Conservation (phyloP, 2,888 invertebrate species). For the Leptinotarsa rubiginosa region DNA sequence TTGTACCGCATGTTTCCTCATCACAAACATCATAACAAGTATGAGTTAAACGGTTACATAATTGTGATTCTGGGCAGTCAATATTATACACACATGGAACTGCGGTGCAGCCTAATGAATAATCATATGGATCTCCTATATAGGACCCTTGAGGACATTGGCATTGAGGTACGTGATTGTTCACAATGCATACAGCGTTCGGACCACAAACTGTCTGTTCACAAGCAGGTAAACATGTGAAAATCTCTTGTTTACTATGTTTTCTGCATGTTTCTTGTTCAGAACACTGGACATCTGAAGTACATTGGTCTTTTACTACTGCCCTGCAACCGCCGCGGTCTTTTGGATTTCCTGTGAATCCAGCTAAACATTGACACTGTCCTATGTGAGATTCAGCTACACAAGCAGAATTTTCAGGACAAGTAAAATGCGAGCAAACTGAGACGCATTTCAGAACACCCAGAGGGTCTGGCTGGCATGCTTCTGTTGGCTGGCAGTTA, state of each 20-base stretch:
- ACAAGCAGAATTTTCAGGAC: conserved; percentile 87
- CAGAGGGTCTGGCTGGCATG: conserved; percentile 85
- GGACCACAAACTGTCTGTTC: conserved; percentile 84
- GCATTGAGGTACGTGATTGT: conserved; percentile 90
- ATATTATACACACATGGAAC: conserved; percentile 89
- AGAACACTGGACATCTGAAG: conserved; percentile 83
- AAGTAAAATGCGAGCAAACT: conserved; percentile 84
- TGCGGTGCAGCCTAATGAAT: conserved; percentile 78
- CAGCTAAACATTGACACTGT: conserved; percentile 85
- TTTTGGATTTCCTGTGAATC: conserved; percentile 90
- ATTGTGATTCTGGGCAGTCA: conserved; percentile 82
- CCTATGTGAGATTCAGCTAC: conserved; percentile 79
- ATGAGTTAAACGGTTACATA: conserved; percentile 86
- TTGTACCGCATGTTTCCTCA: conserved; percentile 85
- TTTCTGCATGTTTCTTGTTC: conserved; percentile 84
- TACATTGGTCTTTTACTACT: conserved; percentile 80
- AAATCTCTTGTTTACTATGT: conserved; percentile 69
- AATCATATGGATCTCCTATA: conserved; percentile 87
- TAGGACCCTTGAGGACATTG: conserved; percentile 90
- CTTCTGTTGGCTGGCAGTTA: conserved; percentile 78
- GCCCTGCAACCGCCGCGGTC: conserved; percentile 88
- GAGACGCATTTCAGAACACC: conserved; percentile 86
- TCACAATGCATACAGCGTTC: conserved; percentile 87
- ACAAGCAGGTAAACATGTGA: conserved; percentile 83
- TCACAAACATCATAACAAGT: conserved; percentile 85